phyloP scores from a whole-genome alignment of 2,113 vertebrate species.

The Aegithalos caudatus region DNA sequence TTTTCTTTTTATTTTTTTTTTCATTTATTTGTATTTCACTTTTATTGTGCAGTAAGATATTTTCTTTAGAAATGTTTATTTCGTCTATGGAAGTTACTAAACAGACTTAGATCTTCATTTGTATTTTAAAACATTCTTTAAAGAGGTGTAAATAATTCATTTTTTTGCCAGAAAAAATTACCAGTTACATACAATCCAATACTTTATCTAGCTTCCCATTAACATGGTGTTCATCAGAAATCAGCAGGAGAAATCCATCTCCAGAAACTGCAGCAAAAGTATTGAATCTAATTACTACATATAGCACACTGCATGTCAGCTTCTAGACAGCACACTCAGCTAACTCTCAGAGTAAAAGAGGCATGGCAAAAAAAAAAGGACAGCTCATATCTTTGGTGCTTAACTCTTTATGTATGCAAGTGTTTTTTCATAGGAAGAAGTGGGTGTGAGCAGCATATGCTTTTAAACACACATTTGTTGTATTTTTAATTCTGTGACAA shows the following conservation, averaged over 20 bases:
- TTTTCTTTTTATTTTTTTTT: constrained; percentile 11
- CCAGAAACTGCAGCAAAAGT: not conserved
- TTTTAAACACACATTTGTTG: not conserved
- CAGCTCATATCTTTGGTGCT: not conserved
- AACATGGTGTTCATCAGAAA: not conserved
- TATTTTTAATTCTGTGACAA: not conserved
- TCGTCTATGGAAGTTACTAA: not conserved
- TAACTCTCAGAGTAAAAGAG: not conserved
- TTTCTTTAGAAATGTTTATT: not conserved
- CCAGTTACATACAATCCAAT: not conserved
- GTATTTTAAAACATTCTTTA: not conserved
- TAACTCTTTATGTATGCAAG: not conserved
- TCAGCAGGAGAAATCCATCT: constrained; percentile 1
- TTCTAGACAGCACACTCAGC: not conserved
- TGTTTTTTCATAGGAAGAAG: not conserved
- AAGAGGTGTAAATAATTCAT: not conserved
- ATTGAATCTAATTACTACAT: not conserved
- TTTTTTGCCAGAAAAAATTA: not conserved
- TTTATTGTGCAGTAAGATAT: not conserved
- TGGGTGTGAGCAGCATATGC: not conserved
- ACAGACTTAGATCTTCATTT: not conserved
- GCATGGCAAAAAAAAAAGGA: not conserved
- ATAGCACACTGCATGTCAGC: not conserved
- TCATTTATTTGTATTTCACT: not conserved
- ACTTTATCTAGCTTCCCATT: not conserved